Conservation (phyloP, 2,888 invertebrate species). For the Cylindroiulus punctatus region DNA sequence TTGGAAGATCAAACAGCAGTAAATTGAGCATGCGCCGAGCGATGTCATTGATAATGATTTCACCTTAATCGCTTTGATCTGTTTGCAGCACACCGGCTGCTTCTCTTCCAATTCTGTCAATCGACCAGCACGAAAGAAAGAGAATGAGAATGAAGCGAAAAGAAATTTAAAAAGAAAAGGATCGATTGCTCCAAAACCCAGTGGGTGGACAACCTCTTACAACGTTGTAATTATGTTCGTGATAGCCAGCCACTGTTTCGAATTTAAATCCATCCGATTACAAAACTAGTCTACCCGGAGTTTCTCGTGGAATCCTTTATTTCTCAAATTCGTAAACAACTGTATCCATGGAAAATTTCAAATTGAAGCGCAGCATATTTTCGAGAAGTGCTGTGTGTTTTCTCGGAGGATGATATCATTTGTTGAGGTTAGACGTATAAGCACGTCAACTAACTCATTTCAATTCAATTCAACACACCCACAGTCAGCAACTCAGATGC, state of each 20-base stretch:
- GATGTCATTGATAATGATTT: slow-evolving; percentile 41
- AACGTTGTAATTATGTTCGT: neutral
- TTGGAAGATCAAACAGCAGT: neutral
- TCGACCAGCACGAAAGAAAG: neutral
- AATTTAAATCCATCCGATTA: neutral
- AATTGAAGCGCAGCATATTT: no score
- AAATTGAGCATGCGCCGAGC: slow-evolving; percentile 26
- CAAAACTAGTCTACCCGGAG: neutral
- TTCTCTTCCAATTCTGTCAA: slow-evolving; percentile 45
- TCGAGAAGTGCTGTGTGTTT: no score
- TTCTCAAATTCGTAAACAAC: neutral
- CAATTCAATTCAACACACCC: no score
- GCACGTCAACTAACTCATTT: no score
- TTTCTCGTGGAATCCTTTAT: neutral
- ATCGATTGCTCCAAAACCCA: neutral
- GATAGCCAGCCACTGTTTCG: neutral
- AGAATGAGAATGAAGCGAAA: neutral
- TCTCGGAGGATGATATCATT: no score
- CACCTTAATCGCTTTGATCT: slow-evolving; percentile 47
- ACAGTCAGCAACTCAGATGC: no score
- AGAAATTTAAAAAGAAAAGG: slow-evolving; percentile 10
- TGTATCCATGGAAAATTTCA: no score
- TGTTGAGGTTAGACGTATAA: no score
- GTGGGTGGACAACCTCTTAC: neutral
- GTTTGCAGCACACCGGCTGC: slow-evolving; percentile 40